A percentile compares a stretch with the other conserved stretches of the same genome.
Evolutionary conservation across 2,113 vertebrate genomes (phyloP).

Genomic region (Oxyura jamaicensis): DNA sequence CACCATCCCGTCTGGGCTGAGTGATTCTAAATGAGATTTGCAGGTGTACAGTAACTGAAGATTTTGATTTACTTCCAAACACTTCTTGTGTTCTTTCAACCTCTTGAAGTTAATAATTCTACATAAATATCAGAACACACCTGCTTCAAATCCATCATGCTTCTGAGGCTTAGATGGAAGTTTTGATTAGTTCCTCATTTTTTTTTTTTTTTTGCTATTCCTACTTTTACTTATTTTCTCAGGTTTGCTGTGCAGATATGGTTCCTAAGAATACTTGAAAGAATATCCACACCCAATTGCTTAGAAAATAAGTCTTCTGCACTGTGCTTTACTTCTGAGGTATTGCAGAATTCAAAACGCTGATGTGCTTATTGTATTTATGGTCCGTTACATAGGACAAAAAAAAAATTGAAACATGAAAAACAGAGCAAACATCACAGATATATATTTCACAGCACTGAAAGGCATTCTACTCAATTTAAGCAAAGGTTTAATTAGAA

Average conservation of each 20-base stretch:
- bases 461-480: slow-evolving; percentile 10
- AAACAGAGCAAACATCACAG: background rate
- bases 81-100: background rate
- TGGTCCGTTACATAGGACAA: background rate
- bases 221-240: background rate
- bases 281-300: background rate
- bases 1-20: background rate
- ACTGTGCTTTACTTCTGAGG: background rate
- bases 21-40: background rate
- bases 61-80: background rate
- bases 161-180: background rate
- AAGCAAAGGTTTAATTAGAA: slow-evolving; percentile 24
- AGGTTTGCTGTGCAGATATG: background rate
- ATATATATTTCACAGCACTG: background rate
- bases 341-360: background rate
- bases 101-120: background rate
- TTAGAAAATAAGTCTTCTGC: background rate
- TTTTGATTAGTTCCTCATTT: background rate
- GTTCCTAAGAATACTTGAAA: background rate
- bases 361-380: background rate
- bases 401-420: background rate
- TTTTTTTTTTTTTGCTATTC: background rate
- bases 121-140: background rate
- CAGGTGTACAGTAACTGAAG: background rate
- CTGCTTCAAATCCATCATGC: background rate